Evolutionary conservation across 2,797 vertebrate species (phyloP).

Genomic region (Amblyraja radiata): DNA sequence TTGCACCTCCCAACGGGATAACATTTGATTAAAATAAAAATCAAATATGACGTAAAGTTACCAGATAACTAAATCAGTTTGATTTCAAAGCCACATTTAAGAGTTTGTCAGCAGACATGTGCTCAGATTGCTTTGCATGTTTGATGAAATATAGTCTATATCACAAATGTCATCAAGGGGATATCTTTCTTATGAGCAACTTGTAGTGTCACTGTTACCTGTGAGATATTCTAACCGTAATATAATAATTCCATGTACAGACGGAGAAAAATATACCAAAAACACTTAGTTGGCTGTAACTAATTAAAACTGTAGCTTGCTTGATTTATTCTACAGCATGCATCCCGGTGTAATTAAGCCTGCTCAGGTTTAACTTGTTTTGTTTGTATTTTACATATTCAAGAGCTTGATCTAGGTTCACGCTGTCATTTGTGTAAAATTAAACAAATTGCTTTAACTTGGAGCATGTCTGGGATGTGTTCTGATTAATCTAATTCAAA

Average conservation of each 20-base stretch:
- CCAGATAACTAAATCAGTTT: background rate
- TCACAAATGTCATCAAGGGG: background rate
- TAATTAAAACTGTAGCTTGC: background rate
- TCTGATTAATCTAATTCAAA: constrained; percentile 36
- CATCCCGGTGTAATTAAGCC: background rate
- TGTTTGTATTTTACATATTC: background rate
- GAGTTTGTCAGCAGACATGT: background rate
- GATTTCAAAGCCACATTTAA: constrained; percentile 15
- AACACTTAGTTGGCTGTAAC: background rate
- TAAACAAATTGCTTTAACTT: constrained; percentile 25
- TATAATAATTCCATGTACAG: background rate
- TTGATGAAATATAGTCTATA: background rate
- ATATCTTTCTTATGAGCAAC: background rate
- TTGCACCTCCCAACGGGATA: background rate
- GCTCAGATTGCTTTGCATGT: background rate
- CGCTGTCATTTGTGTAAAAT: constrained; percentile 3
- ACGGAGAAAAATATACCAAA: background rate
- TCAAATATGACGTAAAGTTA: background rate
- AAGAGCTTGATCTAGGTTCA: background rate
- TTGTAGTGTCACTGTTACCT: background rate
- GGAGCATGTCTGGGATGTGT: background rate
- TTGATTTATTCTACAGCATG: background rate
- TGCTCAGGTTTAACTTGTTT: background rate
- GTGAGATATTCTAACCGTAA: background rate
- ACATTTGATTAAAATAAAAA: background rate